These are phyloP conservation scores for Pandemis corylana DNA, from an alignment of 2,888 invertebrate genomes.

Conservation along the genomic window DNA sequence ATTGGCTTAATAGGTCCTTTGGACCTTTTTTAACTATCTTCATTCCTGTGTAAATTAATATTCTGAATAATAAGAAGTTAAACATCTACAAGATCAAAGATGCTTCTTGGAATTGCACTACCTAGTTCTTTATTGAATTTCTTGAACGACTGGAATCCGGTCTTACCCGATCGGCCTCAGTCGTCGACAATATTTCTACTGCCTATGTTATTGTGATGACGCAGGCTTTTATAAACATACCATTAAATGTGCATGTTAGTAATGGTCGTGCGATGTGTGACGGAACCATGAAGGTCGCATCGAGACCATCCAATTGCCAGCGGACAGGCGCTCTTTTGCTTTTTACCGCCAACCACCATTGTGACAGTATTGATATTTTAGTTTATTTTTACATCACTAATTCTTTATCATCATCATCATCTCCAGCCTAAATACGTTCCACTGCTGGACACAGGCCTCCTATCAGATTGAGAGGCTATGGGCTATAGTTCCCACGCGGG, in stretches of 20 bases:
- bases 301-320: slow-evolving; percentile 9
- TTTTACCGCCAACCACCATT: not conserved
- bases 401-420: not conserved
- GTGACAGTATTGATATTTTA: not conserved
- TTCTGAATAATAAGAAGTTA: no score
- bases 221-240: slow-evolving; percentile 26
- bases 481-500: no score
- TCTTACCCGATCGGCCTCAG: not conserved
- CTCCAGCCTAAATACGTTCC: no score
- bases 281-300: slow-evolving; percentile 32
- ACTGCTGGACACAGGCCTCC: no score
- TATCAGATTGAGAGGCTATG: no score
- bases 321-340: slow-evolving; percentile 17
- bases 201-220: slow-evolving; percentile 16
- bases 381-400: not conserved
- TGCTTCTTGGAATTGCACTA: not conserved
- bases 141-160: not conserved
- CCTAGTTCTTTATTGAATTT: not conserved
- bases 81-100: not conserved
- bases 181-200: not conserved
- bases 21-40: no score
- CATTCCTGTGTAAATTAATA: no score
- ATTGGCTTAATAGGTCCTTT: no score
- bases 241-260: slow-evolving; percentile 15
- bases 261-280: slow-evolving; percentile 30